phyloP scores from a whole-genome alignment of 2,113 vertebrate genomes.

The Triplophysa tibetana region DNA sequence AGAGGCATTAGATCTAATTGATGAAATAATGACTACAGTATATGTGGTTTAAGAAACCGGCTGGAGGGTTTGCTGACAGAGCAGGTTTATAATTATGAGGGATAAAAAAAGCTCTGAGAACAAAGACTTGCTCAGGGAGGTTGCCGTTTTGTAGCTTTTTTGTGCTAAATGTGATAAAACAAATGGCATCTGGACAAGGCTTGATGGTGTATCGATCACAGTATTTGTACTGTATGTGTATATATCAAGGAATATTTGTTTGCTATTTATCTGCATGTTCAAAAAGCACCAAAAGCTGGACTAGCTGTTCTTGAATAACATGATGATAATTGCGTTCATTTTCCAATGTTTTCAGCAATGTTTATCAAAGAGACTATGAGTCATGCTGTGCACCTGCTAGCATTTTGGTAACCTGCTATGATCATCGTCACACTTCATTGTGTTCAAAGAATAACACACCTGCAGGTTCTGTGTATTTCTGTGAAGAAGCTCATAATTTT shows the following conservation, averaged over 20 bases:
- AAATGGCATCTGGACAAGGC: constrained; percentile 23
- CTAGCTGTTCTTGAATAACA: constrained; percentile 8
- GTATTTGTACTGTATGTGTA: not conserved
- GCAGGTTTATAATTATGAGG: constrained; percentile 28
- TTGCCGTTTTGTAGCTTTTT: constrained; percentile 33
- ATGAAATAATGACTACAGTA: constrained; percentile 44
- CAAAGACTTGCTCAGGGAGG: not conserved
- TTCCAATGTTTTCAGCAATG: constrained; percentile 9
- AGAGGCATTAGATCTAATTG: constrained; percentile 46
- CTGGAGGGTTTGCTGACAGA: not conserved
- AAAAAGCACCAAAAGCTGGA: not conserved
- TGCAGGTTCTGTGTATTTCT: constrained; percentile 13
- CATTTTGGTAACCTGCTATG: constrained; percentile 27
- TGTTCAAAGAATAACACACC: constrained; percentile 4
- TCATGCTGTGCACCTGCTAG: constrained; percentile 35
- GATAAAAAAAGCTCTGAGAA: constrained; percentile 22
- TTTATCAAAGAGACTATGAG: constrained; percentile 17
- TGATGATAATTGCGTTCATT: constrained; percentile 7
- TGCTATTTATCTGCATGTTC: not conserved
- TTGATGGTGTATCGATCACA: not conserved
- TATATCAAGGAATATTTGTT: not conserved
- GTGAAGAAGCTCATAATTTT: not conserved
- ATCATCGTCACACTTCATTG: constrained; percentile 20
- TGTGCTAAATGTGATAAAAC: constrained; percentile 20
- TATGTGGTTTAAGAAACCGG: constrained; percentile 33